Base-by-base conservation (phyloP, 1,140 invertebrate genomes). In the Bombus ignitus region DNA sequence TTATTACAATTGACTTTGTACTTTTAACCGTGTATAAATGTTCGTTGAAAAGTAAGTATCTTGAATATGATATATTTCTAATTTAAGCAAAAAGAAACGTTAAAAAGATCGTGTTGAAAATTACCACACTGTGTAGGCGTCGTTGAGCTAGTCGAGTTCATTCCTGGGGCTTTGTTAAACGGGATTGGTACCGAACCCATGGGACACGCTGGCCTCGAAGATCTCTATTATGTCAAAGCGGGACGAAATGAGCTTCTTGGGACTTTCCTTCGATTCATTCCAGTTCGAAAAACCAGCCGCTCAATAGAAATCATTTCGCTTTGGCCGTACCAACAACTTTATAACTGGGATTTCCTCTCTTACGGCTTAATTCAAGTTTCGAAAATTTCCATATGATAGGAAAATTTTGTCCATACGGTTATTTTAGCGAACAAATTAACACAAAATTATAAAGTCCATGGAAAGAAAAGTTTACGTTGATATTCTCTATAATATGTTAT, bases 151-250 rank as follows among this genome's bases (percentile, higher is more conserved):
- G 87, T 75, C 72, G 72, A 91, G 87, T 92, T 89, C 88, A 92
- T 92, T 91, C 85, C 90, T 81, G 83, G 37, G 87, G 92, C 87
- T 92, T 92, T 92, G 91, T 92, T 87, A 87, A 87, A 89, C 86
- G 85, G 83, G 89, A 92, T 92, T 92, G 92, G 87, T 90, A 92
- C 84, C 72, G 87, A 90, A 65, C 92, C 89, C 91, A 81, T 84
- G 91, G 91, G 92, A 91, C 73, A 88, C 35, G 77, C 89, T 80
- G 74, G 88, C 81, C 83, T 86, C 89, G 87, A 91, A 89, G 87
- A 91, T 92, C 91, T 91, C 86, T 92, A 92, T 92, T 92, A 92
- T 90, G 90, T 92, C 85, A 86, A 73, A 88, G 81, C 85, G 87
- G 81, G 81, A 85, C 89, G 71, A 89, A 92, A 92, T 92, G 90